Conservation (phyloP, 2,113 vertebrate species). For the Perca flavescens region DNA sequence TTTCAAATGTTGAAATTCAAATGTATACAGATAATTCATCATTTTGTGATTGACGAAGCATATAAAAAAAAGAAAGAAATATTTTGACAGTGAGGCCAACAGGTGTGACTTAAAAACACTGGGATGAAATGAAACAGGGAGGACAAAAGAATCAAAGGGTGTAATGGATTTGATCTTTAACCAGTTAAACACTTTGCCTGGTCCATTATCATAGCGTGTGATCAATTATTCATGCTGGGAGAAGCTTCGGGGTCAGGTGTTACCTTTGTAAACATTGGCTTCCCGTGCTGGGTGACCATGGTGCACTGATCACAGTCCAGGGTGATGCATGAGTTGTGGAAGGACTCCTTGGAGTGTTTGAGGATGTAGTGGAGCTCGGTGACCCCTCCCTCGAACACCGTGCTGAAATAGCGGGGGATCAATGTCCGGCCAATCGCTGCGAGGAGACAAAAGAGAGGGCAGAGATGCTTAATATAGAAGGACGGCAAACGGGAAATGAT, state of each 20-base stretch:
- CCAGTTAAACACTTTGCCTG: constrained; percentile 55
- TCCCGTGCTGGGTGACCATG: constrained; percentile 99
- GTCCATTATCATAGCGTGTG: constrained; percentile 62
- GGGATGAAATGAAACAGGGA: constrained; percentile 15
- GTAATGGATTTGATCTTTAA: constrained; percentile 66
- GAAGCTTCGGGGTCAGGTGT: constrained; percentile 51
- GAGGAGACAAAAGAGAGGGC: constrained; percentile 46
- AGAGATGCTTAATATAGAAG: constrained; percentile 19
- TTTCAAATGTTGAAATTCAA: not conserved
- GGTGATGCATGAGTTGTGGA: constrained; percentile 99
- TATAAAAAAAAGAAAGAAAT: not conserved
- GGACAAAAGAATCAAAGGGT: constrained; percentile 33
- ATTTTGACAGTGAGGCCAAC: not conserved
- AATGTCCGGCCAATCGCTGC: constrained; percentile 97
- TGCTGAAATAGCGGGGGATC: constrained; percentile 99
- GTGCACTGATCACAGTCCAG: constrained; percentile 99
- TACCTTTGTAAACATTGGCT: constrained; percentile 99
- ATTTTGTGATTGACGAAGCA: not conserved
- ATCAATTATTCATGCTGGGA: constrained; percentile 70
- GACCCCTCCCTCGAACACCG: constrained; percentile 98
- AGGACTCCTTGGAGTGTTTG: constrained; percentile 98
- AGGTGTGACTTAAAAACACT: constrained; percentile 8
- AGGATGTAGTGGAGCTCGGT: constrained; percentile 98
- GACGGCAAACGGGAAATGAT: not conserved
- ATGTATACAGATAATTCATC: not conserved